Evolutionary conservation across 2,888 invertebrate genomes (phyloP).

Genomic region (Meghimatium bilineatum): DNA sequence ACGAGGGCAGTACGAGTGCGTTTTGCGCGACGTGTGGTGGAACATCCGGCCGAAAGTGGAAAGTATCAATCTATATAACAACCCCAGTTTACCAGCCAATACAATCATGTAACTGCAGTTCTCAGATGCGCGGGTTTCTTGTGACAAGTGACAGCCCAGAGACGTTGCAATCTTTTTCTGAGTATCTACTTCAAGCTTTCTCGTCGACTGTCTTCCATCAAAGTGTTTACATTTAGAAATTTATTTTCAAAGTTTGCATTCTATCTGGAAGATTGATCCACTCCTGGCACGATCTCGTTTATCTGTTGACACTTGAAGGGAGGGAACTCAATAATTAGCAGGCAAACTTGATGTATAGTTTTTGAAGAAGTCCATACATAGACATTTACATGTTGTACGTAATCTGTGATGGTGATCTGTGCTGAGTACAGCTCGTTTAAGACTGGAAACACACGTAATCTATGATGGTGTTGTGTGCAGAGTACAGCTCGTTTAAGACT

Average conservation of each 20-base stretch:
- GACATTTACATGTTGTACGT: no score
- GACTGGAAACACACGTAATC: no score
- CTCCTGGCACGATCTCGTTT: not conserved
- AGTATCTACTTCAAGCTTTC: not conserved
- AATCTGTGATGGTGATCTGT: no score
- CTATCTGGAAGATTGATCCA: not conserved
- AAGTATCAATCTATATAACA: constrained; percentile 8
- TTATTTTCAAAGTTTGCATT: not conserved
- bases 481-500: no score
- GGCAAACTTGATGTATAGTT: not conserved
- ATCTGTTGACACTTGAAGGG: not conserved
- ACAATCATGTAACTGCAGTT: not conserved
- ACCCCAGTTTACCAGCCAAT: not conserved
- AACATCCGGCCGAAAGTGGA: not conserved
- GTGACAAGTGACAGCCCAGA: not conserved
- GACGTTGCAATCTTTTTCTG: constrained; percentile 5
- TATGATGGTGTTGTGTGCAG: no score
- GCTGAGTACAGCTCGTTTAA: no score
- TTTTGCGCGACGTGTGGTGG: not conserved
- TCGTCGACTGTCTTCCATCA: not conserved
- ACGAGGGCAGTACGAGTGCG: not conserved
- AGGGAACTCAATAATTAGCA: not conserved
- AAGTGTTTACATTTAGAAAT: constrained; percentile 2
- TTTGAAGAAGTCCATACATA: not conserved
- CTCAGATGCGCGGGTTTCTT: not conserved